Conservation (phyloP, 2,797 vertebrate genomes). For the Anolis apletophallus region DNA sequence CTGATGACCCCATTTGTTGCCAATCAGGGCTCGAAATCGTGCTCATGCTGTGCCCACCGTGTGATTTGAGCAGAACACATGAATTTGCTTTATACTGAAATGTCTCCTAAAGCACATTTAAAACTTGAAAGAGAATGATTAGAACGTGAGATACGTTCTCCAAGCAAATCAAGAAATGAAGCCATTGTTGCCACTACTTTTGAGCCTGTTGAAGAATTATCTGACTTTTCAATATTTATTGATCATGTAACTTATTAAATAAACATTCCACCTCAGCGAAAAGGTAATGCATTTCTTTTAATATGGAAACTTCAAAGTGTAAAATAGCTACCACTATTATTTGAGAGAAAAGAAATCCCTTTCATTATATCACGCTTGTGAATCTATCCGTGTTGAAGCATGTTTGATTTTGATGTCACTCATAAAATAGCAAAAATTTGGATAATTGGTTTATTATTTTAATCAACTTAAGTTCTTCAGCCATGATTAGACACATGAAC, state of each 20-base stretch:
- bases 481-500: background rate
- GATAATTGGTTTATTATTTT: constrained; percentile 4
- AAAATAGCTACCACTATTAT: background rate
- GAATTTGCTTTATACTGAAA: background rate
- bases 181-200: constrained; percentile 6
- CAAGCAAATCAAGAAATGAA: background rate
- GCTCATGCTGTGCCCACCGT: background rate
- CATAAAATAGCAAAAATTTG: background rate
- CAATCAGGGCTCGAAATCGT: background rate
- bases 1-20: background rate
- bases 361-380: background rate
- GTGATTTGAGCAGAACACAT: background rate
- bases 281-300: background rate
- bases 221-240: constrained; percentile 1
- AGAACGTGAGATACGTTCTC: background rate
- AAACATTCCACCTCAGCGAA: background rate
- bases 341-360: background rate
- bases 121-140: constrained; percentile 7
- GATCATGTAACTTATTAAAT: background rate
- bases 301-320: constrained; percentile 2
- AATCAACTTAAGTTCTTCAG: constrained; percentile 1
- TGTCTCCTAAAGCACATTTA: background rate
- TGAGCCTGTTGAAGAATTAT: background rate
- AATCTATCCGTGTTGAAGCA: constrained; percentile 2
- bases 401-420: background rate